A percentile compares a stretch with the other conserved stretches of the same genome.
phyloP scores from a whole-genome alignment of 2,888 invertebrate genomes.

The Drosophila yooni region DNA sequence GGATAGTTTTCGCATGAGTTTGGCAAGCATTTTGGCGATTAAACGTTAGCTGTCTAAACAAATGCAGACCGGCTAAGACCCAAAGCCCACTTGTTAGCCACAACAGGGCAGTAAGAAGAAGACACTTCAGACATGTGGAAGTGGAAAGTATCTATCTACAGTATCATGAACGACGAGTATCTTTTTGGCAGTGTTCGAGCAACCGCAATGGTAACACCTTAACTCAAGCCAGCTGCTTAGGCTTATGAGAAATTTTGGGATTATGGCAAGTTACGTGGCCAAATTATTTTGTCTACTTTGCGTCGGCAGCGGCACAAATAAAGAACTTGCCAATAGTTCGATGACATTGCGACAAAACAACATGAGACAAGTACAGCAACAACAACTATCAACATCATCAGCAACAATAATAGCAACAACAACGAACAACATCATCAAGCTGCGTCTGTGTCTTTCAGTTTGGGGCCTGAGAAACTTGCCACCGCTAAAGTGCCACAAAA shows the following conservation, averaged over 20 bases:
- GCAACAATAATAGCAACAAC: slow-evolving; percentile 22
- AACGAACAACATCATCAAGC: slow-evolving; percentile 63
- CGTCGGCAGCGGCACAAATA: slow-evolving; percentile 29
- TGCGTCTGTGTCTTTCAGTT: slow-evolving; percentile 41
- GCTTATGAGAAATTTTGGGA: slow-evolving; percentile 18
- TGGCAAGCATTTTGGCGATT: slow-evolving; percentile 55
- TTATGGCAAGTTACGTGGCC: slow-evolving; percentile 30
- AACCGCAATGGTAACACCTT: slow-evolving; percentile 62
- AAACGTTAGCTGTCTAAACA: slow-evolving; percentile 36
- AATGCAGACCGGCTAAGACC: slow-evolving; percentile 44
- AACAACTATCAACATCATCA: slow-evolving; percentile 1
- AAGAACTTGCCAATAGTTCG: slow-evolving; percentile 66
- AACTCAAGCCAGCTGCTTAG: slow-evolving; percentile 32
- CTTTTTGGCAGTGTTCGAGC: slow-evolving; percentile 51
- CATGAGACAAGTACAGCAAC: slow-evolving; percentile 44
- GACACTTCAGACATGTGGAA: slow-evolving; percentile 40
- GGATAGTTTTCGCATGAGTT: slow-evolving; percentile 39
- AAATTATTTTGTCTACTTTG: slow-evolving; percentile 25
- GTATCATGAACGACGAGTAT: slow-evolving; percentile 25
- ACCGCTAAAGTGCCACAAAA: slow-evolving; percentile 58
- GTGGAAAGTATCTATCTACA: slow-evolving; percentile 52
- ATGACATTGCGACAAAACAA: slow-evolving; percentile 64
- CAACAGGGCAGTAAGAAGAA: slow-evolving; percentile 25
- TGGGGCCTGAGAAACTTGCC: slow-evolving; percentile 62
- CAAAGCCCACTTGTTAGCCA: slow-evolving; percentile 29